A percentile compares a stretch with the other conserved stretches of the same genome.
Conservation (phyloP, 2,888 invertebrate species). For the Caenorhabditis afra region DNA sequence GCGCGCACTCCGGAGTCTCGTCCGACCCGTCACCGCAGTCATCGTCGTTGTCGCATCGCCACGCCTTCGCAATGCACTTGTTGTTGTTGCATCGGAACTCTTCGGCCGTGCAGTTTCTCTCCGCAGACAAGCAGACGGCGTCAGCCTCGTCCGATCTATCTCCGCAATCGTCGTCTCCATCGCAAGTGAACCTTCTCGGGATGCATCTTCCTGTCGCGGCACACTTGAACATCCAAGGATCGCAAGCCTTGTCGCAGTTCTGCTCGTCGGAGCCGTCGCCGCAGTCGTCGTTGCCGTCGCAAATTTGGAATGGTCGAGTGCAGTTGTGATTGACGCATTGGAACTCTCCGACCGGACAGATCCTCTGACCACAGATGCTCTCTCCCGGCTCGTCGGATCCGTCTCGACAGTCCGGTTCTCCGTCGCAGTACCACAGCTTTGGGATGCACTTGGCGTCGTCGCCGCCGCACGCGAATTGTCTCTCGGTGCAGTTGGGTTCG, state of each 20-base stretch:
- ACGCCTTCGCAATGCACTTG: slow-evolving; percentile 90
- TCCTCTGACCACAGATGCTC: slow-evolving; percentile 75
- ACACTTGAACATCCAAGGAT: slow-evolving; percentile 81
- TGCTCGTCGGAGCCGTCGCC: slow-evolving; percentile 79
- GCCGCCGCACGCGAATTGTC: slow-evolving; percentile 88
- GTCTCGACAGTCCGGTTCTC: slow-evolving; percentile 90
- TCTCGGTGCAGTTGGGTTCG: slow-evolving; percentile 89
- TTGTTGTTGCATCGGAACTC: slow-evolving; percentile 95
- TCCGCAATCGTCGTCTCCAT: slow-evolving; percentile 90
- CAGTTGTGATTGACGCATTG: slow-evolving; percentile 95
- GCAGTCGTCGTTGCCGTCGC: slow-evolving; percentile 78
- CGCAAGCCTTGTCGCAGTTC: slow-evolving; percentile 80
- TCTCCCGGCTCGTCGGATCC: slow-evolving; percentile 89
- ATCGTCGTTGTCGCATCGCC: slow-evolving; percentile 87
- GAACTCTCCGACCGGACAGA: slow-evolving; percentile 87
- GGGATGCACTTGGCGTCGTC: slow-evolving; percentile 87
- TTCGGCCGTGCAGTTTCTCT: slow-evolving; percentile 89
- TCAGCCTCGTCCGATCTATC: slow-evolving; percentile 93
- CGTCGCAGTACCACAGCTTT: slow-evolving; percentile 85
- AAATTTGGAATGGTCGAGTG: slow-evolving; percentile 88
- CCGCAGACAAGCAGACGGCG: slow-evolving; percentile 84
- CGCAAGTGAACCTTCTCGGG: slow-evolving; percentile 82
- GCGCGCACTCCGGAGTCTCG: slow-evolving; percentile 94
- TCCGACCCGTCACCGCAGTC: slow-evolving; percentile 97
- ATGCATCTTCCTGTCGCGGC: slow-evolving; percentile 85